Evolutionary conservation across 2,113 vertebrate genomes (phyloP).

Genomic region (Reinhardtius hippoglossoides): DNA sequence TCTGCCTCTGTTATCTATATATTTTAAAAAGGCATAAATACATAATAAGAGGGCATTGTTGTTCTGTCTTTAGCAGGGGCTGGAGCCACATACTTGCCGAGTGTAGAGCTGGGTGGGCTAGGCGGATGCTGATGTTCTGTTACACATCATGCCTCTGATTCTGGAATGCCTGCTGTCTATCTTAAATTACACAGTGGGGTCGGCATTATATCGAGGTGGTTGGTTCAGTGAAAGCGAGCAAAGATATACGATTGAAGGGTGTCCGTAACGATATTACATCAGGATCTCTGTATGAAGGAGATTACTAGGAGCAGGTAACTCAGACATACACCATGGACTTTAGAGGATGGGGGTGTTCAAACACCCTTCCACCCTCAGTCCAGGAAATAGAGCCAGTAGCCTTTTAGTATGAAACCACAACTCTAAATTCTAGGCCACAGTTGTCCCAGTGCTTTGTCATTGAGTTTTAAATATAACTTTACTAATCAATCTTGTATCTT

Average conservation of each 20-base stretch:
- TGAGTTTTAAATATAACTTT: background rate
- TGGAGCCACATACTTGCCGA: background rate
- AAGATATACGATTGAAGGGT: background rate
- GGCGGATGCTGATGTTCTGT: background rate
- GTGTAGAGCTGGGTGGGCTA: background rate
- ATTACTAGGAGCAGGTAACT: no score
- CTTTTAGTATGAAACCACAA: background rate
- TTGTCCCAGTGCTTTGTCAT: background rate
- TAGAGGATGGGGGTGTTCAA: background rate
- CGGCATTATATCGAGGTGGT: background rate
- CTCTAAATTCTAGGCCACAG: background rate
- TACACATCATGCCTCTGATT: background rate
- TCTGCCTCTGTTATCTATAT: background rate
- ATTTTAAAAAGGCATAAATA: background rate
- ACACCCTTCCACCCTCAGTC: background rate
- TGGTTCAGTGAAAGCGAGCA: no score
- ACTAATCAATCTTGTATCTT: no score
- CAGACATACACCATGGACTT: no score
- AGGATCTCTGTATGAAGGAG: no score
- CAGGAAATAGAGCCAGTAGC: background rate
- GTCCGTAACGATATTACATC: background rate
- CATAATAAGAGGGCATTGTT: background rate
- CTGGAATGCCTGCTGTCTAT: background rate
- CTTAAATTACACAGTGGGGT: background rate
- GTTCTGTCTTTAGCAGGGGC: no score